Conservation (phyloP, 2,888 invertebrate genomes). For the Leptopterna dolabrata region DNA sequence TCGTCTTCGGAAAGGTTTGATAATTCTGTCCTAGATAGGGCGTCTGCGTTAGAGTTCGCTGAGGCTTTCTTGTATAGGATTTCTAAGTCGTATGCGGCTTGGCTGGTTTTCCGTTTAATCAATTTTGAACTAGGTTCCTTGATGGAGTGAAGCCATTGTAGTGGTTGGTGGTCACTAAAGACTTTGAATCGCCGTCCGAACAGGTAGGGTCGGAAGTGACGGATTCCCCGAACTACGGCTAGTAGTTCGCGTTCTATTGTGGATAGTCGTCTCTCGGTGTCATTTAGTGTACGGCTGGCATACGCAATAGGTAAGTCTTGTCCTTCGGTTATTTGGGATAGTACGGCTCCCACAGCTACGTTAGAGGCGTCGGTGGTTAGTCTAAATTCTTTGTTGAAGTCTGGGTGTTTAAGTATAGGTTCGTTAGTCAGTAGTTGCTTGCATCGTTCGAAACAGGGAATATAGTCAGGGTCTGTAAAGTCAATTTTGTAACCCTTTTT, state of each 20-base stretch:
- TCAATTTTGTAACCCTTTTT: conserved; percentile 61
- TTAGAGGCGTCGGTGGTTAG: conserved; percentile 65
- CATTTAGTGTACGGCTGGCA: no score
- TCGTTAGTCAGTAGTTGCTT: conserved; percentile 38
- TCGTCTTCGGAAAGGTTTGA: no score
- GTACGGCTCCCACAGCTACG: neutral
- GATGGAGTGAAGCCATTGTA: conserved; percentile 64
- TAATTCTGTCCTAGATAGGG: no score
- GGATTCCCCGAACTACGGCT: no score
- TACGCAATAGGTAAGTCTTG: no score
- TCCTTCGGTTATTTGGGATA: conserved; percentile 61
- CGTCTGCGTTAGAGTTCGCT: no score
- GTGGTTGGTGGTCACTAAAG: no score
- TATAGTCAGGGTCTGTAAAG: conserved; percentile 52
- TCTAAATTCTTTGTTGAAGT: no score
- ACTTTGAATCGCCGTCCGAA: no score
- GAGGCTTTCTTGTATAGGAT: no score
- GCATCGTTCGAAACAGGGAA: conserved; percentile 5
- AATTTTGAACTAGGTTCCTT: conserved; percentile 64
- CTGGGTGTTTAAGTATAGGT: no score
- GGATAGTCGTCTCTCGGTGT: conserved; percentile 61
- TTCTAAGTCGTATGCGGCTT: neutral
- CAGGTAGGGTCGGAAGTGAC: no score
- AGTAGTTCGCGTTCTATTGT: conserved; percentile 61
- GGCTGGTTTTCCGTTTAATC: conserved; percentile 62